These are phyloP conservation scores for Coptotermes formosanus DNA, from an alignment of 1,140 invertebrate species.

Conservation along the genomic window DNA sequence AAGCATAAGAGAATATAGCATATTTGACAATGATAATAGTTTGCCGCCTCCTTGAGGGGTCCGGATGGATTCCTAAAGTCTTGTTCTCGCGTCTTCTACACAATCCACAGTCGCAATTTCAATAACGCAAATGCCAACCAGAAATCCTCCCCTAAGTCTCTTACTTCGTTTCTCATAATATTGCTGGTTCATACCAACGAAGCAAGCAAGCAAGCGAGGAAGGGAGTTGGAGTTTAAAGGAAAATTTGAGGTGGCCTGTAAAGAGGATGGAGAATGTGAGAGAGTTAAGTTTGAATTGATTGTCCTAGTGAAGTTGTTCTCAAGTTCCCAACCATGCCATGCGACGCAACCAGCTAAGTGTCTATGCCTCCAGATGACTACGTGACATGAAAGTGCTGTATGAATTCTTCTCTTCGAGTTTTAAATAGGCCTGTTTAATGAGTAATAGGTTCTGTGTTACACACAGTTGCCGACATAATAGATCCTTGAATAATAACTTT, in stretches of 20 bases:
- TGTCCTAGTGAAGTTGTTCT: neutral
- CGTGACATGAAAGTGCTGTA: neutral
- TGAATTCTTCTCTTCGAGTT: neutral
- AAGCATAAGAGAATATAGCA: neutral
- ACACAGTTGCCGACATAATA: neutral
- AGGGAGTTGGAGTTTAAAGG: constrained; percentile 4
- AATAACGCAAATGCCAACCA: constrained; percentile 1
- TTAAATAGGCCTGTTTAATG: neutral
- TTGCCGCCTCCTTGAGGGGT: neutral
- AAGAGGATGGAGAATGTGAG: neutral
- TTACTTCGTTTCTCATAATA: neutral
- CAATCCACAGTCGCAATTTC: constrained; percentile 5
- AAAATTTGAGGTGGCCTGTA: constrained; percentile 1
- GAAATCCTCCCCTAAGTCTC: neutral
- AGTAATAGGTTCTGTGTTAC: neutral
- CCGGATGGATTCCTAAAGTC: neutral
- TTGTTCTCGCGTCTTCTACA: neutral
- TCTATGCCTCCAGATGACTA: neutral
- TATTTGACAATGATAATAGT: neutral
- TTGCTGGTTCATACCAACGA: neutral
- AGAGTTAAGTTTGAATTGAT: neutral
- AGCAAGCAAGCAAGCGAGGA: neutral
- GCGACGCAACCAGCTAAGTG: neutral
- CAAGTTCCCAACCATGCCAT: neutral
- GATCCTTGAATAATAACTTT: neutral